These are phyloP conservation scores for Tenodera sinensis DNA, from an alignment of 2,888 invertebrate genomes.

Conservation along the genomic window DNA sequence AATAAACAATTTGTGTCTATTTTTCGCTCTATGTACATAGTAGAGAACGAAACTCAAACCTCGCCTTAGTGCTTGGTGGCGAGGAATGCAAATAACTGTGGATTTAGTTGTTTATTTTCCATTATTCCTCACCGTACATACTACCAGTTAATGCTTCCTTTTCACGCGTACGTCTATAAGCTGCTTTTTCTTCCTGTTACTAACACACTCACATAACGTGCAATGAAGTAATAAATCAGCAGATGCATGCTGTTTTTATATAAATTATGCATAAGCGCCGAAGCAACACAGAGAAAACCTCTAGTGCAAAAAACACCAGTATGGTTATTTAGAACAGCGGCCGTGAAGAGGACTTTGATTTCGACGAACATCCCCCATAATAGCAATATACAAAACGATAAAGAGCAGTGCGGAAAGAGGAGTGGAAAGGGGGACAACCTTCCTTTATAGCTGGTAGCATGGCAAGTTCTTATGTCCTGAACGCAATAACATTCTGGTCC, in stretches of 20 bases:
- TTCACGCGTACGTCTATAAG: too few relatives aligned
- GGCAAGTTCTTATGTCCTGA: background rate
- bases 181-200: too few relatives aligned
- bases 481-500: constrained; percentile 12
- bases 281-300: background rate
- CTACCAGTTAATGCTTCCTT: too few relatives aligned
- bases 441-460: background rate
- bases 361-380: background rate
- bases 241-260: background rate
- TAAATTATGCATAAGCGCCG: background rate
- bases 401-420: background rate
- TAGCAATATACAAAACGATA: background rate
- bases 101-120: too few relatives aligned
- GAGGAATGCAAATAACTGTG: too few relatives aligned
- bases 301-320: background rate
- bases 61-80: too few relatives aligned
- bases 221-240: too few relatives aligned
- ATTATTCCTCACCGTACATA: too few relatives aligned
- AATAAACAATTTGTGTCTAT: too few relatives aligned
- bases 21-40: too few relatives aligned
- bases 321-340: background rate
- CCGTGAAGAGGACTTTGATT: background rate
- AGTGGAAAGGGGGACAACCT: background rate
- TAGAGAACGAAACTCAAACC: too few relatives aligned
- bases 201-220: too few relatives aligned